These are phyloP conservation scores for Xiphorhynchus erythropygius DNA, from an alignment of 2,797 vertebrate genomes.

Conservation along the genomic window DNA sequence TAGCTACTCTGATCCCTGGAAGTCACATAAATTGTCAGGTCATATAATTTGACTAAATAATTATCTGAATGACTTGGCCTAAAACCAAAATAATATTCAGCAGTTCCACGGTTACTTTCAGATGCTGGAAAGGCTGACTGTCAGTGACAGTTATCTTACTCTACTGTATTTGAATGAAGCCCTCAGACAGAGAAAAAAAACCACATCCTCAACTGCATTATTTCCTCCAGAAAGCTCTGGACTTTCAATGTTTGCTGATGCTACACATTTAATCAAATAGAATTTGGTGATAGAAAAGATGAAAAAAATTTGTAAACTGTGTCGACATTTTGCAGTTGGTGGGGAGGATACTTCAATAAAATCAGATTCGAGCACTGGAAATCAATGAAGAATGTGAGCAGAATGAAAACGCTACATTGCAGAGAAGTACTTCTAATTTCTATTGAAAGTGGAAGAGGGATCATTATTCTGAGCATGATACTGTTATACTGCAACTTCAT, in stretches of 20 bases:
- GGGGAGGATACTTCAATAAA: constrained; percentile 63
- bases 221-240: not conserved
- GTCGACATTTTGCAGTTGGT: constrained; percentile 69
- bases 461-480: constrained; percentile 62
- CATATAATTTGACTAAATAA: constrained; percentile 34
- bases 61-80: not conserved
- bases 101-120: constrained; percentile 2
- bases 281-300: constrained; percentile 35
- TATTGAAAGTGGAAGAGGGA: constrained; percentile 49
- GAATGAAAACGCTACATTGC: constrained; percentile 52
- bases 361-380: constrained; percentile 49
- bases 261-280: constrained; percentile 32
- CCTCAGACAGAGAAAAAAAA: not conserved
- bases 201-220: not conserved
- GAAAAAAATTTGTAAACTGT: constrained; percentile 63
- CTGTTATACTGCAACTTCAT: constrained; percentile 19
- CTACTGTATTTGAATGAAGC: constrained; percentile 34
- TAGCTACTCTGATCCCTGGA: not conserved
- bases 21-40: constrained; percentile 4
- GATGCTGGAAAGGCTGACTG: constrained; percentile 28
- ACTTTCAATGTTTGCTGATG: constrained; percentile 6
- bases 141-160: constrained; percentile 24
- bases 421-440: constrained; percentile 51
- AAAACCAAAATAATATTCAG: not conserved
- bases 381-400: constrained; percentile 69